phyloP scores from a whole-genome alignment of 2,113 vertebrate genomes.

The Tapirus terrestris region DNA sequence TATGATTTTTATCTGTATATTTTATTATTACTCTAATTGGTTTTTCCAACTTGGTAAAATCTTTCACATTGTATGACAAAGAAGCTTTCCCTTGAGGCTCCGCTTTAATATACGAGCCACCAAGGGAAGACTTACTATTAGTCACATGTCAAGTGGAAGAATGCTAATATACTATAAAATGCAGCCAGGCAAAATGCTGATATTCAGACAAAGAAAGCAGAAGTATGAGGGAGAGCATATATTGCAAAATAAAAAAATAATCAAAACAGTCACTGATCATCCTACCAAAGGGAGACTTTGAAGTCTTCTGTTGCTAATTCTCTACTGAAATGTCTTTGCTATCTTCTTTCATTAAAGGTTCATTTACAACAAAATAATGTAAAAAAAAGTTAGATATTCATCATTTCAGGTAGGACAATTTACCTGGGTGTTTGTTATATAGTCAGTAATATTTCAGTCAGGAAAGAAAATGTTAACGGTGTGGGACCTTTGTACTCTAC shows the following conservation, averaged over 20 bases:
- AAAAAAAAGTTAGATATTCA: slow-evolving; percentile 46
- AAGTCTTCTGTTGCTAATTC: slow-evolving; percentile 50
- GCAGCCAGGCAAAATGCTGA: neutral
- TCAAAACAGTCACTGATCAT: slow-evolving; percentile 49
- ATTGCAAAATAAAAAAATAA: neutral
- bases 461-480: slow-evolving; percentile 49
- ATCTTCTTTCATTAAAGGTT: slow-evolving; percentile 6
- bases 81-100: slow-evolving; percentile 1
- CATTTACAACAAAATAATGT: slow-evolving; percentile 57
- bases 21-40: slow-evolving; percentile 62
- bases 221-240: neutral
- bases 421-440: slow-evolving; percentile 32
- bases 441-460: slow-evolving; percentile 49
- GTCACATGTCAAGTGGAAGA: slow-evolving; percentile 31
- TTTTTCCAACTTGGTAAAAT: slow-evolving; percentile 36
- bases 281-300: slow-evolving; percentile 34
- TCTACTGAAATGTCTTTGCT: neutral
- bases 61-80: slow-evolving; percentile 41
- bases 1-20: slow-evolving; percentile 38
- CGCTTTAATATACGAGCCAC: slow-evolving; percentile 42
- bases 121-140: slow-evolving; percentile 9
- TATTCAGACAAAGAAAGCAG: neutral
- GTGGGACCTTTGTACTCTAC: neutral
- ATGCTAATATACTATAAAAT: neutral
- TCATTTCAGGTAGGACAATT: slow-evolving; percentile 22